Evolutionary conservation across 2,113 vertebrate genomes (phyloP).

Genomic region (Gambusia holbrooki): DNA sequence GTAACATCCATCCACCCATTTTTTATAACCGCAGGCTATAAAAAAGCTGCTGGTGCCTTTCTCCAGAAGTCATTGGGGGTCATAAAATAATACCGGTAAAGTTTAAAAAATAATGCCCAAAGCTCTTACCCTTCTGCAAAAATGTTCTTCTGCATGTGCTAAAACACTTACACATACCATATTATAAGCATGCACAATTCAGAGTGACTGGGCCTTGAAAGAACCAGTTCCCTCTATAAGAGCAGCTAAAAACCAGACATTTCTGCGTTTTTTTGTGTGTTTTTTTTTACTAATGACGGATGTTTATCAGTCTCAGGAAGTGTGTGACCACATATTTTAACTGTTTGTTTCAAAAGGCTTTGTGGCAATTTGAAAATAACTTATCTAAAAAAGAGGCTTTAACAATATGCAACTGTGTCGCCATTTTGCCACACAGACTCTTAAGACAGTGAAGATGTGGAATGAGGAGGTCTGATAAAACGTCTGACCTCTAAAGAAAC

Average conservation of each 20-base stretch:
- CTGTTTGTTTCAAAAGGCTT: not conserved
- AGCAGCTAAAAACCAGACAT: not conserved
- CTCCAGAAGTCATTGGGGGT: too few relatives aligned
- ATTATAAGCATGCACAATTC: not conserved
- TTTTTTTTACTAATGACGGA: not conserved
- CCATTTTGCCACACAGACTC: constrained; percentile 22
- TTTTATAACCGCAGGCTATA: too few relatives aligned
- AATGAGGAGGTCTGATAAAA: constrained; percentile 26
- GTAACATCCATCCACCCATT: not conserved
- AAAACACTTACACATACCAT: not conserved
- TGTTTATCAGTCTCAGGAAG: constrained; percentile 36
- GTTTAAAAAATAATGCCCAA: not conserved
- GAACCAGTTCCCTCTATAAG: not conserved
- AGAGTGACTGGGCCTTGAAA: not conserved
- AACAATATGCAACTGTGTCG: constrained; percentile 9
- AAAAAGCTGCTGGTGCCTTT: too few relatives aligned
- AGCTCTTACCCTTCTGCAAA: not conserved
- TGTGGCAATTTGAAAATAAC: not conserved
- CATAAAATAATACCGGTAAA: not conserved
- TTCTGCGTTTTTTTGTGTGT: not conserved
- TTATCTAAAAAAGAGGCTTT: constrained; percentile 2
- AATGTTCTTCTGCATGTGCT: not conserved
- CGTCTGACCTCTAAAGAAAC: constrained; percentile 25
- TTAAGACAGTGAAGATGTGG: constrained; percentile 8
- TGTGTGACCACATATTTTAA: constrained; percentile 7